Base-by-base conservation (phyloP, 2,888 invertebrate genomes). In the Caenorhabditis macrosperma region DNA sequence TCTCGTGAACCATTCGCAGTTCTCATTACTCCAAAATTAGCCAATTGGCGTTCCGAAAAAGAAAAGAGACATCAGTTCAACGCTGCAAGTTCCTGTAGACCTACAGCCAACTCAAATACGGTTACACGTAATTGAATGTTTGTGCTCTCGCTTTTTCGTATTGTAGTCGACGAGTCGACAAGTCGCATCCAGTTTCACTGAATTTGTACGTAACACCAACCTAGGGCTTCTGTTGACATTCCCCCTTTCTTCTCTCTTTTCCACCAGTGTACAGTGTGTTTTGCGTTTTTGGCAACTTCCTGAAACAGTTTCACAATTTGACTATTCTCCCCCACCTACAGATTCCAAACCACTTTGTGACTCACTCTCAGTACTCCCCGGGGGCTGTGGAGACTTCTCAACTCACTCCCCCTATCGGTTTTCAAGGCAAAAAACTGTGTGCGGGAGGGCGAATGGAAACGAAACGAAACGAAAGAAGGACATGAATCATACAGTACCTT, bases 121-220 rank as follows among this genome's bases (percentile, higher is more conserved):
- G 74, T 74, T 74, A 74, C 74, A 64, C 74, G 74, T 74, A 64
- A 64, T 74, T 74, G 74, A 74, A 74, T 74, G 74, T 74, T 74
- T 74, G 74, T 74, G 74, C 74, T 74, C 44, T 20, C 74, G 74
- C 74, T 74, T 74, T 74, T 71, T 69, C 59, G 60, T 69, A 69
- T 69, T 64, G 74, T 64, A 74, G 63, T 63, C 64, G 59, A 55
- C 54, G 46, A 50, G 52, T 57, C 64, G 57, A 55, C 54, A 33
- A 52, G 64, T 74, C 64, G 64, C 74, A 74, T 74, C 74, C 55
- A 64, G 74, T 74, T 64, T 72, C 63, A 63, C 54, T 55, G 60
- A 52, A 71, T 48, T 54, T 52, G 24, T 41, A 46, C 26, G 67
- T 50, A 50, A 44, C 26, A 44, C n/a, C 15, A 5, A 46, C 59